Evolutionary conservation across 1,140 invertebrate genomes (phyloP).

Genomic region (Apis mellifera): Amel_HAv3.1 CM009936.2:12731501-12732000

Average conservation of each 20-base stretch:
- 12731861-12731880: neutral
- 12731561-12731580: constrained; percentile 23
- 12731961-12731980: neutral
- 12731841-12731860: neutral
- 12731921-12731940: neutral
- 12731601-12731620: neutral
- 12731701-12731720: too few species aligned
- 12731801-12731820: neutral
- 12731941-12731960: neutral
- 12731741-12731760: neutral
- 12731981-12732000: neutral
- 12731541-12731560: constrained; percentile 38
- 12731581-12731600: constrained; percentile 16
- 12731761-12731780: neutral
- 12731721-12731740: too few species aligned
- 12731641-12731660: too few species aligned
- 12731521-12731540: neutral
- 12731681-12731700: too few species aligned
- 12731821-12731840: neutral
- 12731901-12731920: neutral
- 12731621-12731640: neutral
- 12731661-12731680: neutral
- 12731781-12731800: neutral
- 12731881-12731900: neutral
- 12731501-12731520: neutral